Percentiles rank a stretch among this genome's conserved stretches.
These are phyloP conservation scores for Tenrec ecaudatus DNA, from an alignment of 2,113 vertebrate species.

Conservation along the genomic window DNA sequence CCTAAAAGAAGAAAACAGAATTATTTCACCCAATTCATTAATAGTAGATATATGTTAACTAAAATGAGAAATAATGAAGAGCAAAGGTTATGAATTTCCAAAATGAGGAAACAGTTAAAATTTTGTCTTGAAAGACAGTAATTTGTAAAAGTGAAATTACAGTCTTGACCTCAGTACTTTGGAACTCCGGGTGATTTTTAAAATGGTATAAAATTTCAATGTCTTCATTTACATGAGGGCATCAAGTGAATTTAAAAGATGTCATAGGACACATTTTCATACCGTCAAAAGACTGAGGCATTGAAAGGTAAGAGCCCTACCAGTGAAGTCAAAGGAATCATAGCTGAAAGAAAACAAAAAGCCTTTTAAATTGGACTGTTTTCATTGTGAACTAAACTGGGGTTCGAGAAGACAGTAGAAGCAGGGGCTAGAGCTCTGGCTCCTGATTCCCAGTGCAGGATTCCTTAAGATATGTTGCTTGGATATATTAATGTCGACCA, in stretches of 20 bases:
- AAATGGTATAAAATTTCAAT: slow-evolving; percentile 12
- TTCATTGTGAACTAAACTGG: slow-evolving; percentile 27
- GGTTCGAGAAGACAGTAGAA: background rate
- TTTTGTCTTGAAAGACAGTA: background rate
- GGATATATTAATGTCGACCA: slow-evolving; percentile 2
- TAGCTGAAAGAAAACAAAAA: slow-evolving; percentile 14
- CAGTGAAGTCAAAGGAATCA: slow-evolving; percentile 33
- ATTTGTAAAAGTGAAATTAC: slow-evolving; percentile 28
- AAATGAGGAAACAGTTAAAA: background rate
- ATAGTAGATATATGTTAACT: background rate
- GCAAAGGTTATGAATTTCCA: background rate
- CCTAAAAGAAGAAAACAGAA: background rate
- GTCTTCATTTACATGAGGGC: background rate
- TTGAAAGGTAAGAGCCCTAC: background rate
- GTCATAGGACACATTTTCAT: background rate
- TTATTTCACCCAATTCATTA: slow-evolving; percentile 22
- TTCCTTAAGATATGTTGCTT: background rate
- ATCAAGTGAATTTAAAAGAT: slow-evolving; percentile 57
- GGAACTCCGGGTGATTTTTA: slow-evolving; percentile 35
- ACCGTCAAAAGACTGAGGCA: slow-evolving; percentile 18
- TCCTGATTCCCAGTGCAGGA: background rate
- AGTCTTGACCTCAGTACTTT: slow-evolving; percentile 33
- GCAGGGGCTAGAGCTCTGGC: background rate
- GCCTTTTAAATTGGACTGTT: slow-evolving; percentile 26
- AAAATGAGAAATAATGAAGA: slow-evolving; percentile 31